Percentiles rank a stretch among this genome's conserved stretches.
These are phyloP conservation scores for Barnardius zonarius DNA, from an alignment of 2,113 vertebrate genomes.

Conservation along the genomic window DNA sequence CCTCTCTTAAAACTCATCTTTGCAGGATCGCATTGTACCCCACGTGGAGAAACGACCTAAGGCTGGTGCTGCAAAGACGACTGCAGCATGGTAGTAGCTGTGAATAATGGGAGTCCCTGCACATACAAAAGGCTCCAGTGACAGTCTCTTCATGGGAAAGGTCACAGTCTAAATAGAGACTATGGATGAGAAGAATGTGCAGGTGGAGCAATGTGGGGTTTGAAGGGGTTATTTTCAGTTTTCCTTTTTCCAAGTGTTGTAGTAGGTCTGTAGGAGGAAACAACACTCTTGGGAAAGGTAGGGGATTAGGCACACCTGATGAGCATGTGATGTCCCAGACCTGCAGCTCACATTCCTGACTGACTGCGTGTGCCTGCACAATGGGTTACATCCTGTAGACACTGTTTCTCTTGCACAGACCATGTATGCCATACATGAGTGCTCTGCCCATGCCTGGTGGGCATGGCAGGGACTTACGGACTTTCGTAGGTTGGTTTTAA, in stretches of 20 bases:
- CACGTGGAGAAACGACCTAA: too few species aligned
- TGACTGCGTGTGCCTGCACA: rapidly evolving
- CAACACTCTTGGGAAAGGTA: not conserved
- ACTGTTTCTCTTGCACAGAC: too few species aligned
- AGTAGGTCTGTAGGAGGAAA: not conserved
- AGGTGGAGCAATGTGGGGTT: too few species aligned
- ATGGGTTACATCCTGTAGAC: rapidly evolving
- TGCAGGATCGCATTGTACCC: not conserved
- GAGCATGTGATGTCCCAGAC: not conserved
- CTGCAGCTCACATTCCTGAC: not conserved
- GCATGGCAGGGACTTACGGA: too few species aligned
- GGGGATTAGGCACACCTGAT: rapidly evolving
- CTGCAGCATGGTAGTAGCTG: rapidly evolving
- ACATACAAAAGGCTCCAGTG: rapidly evolving
- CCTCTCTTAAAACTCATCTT: not conserved
- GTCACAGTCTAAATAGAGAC: not conserved
- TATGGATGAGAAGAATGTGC: not conserved
- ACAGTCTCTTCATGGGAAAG: not conserved
- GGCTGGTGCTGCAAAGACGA: not conserved
- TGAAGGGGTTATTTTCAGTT: not conserved
- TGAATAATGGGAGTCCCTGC: not conserved
- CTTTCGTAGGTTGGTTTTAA: too few species aligned
- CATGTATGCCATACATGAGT: rapidly evolving
- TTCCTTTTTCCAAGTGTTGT: not conserved
- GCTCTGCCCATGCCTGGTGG: not conserved